These are phyloP conservation scores for Zaprionus bogoriensis DNA, from an alignment of 2,888 invertebrate species.

Conservation along the genomic window DNA sequence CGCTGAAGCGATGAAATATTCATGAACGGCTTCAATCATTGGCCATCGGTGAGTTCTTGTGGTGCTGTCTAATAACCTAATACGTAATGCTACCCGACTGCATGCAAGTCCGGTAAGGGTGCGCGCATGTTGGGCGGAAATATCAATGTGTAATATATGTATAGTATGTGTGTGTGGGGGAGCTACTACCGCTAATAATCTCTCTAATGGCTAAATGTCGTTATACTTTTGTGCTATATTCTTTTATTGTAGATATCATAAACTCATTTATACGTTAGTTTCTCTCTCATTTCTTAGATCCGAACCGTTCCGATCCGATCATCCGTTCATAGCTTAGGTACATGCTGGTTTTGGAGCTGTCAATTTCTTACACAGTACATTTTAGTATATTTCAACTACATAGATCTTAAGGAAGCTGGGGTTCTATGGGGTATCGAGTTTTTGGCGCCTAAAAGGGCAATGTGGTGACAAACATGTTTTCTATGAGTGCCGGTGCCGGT, in stretches of 20 bases:
- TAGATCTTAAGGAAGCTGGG: too few relatives aligned
- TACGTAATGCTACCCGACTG: neutral
- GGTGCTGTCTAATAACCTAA: neutral
- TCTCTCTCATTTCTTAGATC: neutral
- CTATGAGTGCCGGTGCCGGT: constrained; percentile 95
- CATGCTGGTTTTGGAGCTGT: neutral
- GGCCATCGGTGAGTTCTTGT: neutral
- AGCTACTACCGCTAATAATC: neutral
- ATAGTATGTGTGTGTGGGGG: neutral
- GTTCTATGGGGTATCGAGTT: too few relatives aligned
- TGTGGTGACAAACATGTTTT: constrained; percentile 97
- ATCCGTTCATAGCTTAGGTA: neutral
- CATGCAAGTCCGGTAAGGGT: neutral
- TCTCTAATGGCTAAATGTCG: constrained; percentile 4
- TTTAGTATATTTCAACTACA: neutral
- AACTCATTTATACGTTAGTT: neutral
- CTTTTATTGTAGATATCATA: neutral
- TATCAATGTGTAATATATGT: too few relatives aligned
- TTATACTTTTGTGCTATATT: neutral
- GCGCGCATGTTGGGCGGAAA: neutral
- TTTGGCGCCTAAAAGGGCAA: constrained; percentile 90
- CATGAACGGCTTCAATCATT: constrained; percentile 45
- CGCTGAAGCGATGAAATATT: constrained; percentile 49
- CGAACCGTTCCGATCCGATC: neutral
- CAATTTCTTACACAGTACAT: constrained; percentile 3